phyloP scores from a whole-genome alignment of 2,797 vertebrate genomes.

The Dendrocincla tyrannina region DNA sequence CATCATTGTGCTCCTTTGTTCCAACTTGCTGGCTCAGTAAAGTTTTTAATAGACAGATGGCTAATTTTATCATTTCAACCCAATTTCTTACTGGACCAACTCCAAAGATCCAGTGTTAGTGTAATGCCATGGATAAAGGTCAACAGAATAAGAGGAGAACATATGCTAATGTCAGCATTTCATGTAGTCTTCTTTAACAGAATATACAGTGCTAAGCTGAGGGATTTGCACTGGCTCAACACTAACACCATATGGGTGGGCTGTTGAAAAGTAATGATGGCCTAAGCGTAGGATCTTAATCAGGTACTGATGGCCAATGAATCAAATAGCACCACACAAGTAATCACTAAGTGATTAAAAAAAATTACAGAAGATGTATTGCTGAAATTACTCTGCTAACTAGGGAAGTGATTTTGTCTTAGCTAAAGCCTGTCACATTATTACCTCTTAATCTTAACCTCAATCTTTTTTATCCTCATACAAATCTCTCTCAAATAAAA shows the following conservation, averaged over 20 bases:
- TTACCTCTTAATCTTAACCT: conserved; percentile 24
- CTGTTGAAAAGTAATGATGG: conserved; percentile 85
- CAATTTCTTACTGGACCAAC: conserved; percentile 74
- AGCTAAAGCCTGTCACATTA: conserved; percentile 33
- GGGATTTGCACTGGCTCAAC: conserved; percentile 90
- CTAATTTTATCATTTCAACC: conserved; percentile 80
- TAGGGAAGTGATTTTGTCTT: conserved; percentile 60
- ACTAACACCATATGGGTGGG: conserved; percentile 93
- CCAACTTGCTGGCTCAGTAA: conserved; percentile 55
- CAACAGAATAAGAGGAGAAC: conserved; percentile 71
- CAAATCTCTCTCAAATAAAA: conserved; percentile 22
- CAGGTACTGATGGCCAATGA: conserved; percentile 78
- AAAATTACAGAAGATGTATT: conserved; percentile 81
- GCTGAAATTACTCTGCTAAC: conserved; percentile 70
- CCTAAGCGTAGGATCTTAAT: conserved; percentile 78
- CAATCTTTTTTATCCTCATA: conserved; percentile 24
- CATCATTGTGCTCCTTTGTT: conserved; percentile 59
- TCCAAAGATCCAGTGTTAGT: conserved; percentile 72
- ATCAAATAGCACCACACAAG: conserved; percentile 84
- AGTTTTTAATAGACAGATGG: conserved; percentile 79
- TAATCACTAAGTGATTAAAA: conserved; percentile 82
- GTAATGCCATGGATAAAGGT: conserved; percentile 76
- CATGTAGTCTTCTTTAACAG: conserved; percentile 81
- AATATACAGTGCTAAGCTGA: conserved; percentile 85
- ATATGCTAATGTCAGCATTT: conserved; percentile 85